Evolutionary conservation across 2,888 invertebrate genomes (phyloP), one percentile per base, ranked within the genome.

Genomic region (Phoronis australis): DNA sequence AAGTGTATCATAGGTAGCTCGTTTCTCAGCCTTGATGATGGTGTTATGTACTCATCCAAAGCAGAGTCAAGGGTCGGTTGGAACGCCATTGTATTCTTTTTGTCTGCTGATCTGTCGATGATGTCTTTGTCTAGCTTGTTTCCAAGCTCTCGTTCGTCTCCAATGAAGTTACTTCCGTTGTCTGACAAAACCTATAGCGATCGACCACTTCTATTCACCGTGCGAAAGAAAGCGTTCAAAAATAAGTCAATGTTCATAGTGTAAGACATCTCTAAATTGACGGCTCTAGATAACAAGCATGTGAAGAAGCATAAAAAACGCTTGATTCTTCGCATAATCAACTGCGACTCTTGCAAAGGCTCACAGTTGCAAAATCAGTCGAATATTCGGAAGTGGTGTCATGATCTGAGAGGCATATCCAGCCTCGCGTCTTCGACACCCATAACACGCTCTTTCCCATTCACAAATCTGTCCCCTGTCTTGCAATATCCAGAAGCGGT

Each of bases 181-280:
- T n/a, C n/a, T n/a, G n/a, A n/a, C n/a, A n/a, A n/a, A n/a, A n/a
- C n/a, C n/a, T n/a, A n/a, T n/a, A n/a, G n/a, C n/a, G n/a, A n/a
- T n/a, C n/a, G n/a, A n/a, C n/a, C n/a, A n/a, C n/a, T n/a, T n/a
- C n/a, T n/a, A n/a, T n/a, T n/a, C n/a, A n/a, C 40, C 43, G 56
- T 45, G 2, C 51, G 21, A 37, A 43, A 47, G 27, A 59, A 56
- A 9, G 56, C 49, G n/a, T 56, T 56, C 1, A 57, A 25, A 48
- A 55, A 59, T 9, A 15, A 9, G 22, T 47, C 42, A 20, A 38
- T 38, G 4, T 45, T 38, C 45, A 45, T 38, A 22, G 23, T 22
- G 23, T 18, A 48, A 4, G 48, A 27, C 20, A 49, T 25, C 18
- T 48, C 48, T 25, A 48, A 37, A 35, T 48, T 45, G 12, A 48